phyloP scores from a whole-genome alignment of 2,888 invertebrate genomes.

The Chesias legatella region DNA sequence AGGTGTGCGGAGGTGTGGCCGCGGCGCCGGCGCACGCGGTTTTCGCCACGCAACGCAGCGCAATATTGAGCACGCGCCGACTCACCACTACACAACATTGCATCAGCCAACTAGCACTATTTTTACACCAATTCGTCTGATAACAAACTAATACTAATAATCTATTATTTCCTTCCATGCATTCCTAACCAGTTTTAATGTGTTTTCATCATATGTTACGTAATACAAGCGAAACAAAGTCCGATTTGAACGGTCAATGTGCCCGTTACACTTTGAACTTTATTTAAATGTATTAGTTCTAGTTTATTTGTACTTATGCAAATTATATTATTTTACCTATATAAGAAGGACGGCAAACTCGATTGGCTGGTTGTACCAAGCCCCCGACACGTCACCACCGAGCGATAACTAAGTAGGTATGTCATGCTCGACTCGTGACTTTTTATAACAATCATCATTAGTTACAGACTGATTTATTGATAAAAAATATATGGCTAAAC shows the following conservation, averaged over 20 bases:
- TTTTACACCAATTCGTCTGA: background rate
- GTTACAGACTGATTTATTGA: too few relatives aligned
- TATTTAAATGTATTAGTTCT: slow-evolving; percentile 11
- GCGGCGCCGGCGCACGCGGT: slow-evolving; percentile 38
- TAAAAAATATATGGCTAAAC: too few relatives aligned
- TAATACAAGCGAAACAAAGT: slow-evolving; percentile 8
- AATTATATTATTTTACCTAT: slow-evolving; percentile 22
- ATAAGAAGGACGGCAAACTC: slow-evolving; percentile 34
- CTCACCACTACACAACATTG: slow-evolving; percentile 34
- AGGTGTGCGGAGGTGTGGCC: slow-evolving; percentile 53
- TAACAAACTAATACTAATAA: background rate
- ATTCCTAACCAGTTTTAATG: background rate
- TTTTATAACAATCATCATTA: background rate
- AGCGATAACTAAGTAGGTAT: slow-evolving; percentile 32
- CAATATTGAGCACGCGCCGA: slow-evolving; percentile 10
- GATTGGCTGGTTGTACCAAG: slow-evolving; percentile 54
- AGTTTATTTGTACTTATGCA: slow-evolving; percentile 13
- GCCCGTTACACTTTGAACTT: slow-evolving; percentile 3
- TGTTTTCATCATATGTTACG: background rate
- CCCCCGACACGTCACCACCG: slow-evolving; percentile 57
- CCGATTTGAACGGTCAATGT: slow-evolving; percentile 10
- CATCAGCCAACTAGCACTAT: slow-evolving; percentile 39
- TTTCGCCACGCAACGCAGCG: slow-evolving; percentile 35
- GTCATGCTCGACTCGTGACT: slow-evolving; percentile 45
- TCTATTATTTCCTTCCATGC: too few relatives aligned